phyloP scores from a whole-genome alignment of 2,113 vertebrate genomes.

The Acrocephalus kingi region DNA sequence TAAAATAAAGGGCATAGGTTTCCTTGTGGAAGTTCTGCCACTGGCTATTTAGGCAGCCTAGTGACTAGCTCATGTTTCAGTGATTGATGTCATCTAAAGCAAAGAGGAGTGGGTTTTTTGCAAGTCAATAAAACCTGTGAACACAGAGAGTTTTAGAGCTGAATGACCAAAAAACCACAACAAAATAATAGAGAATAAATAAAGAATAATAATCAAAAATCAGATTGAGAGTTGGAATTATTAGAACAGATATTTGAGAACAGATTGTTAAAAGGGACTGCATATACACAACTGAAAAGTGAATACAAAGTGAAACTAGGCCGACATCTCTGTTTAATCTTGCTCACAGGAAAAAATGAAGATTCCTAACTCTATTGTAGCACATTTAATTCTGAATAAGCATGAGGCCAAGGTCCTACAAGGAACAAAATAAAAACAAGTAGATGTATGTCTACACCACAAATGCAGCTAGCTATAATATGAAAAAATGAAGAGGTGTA shows the following conservation, averaged over 20 bases:
- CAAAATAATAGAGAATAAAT: background rate
- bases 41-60: background rate
- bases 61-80: background rate
- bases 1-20: background rate
- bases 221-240: background rate
- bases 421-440: background rate
- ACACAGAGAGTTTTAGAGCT: background rate
- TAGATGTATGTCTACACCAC: rapidly evolving
- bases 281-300: background rate
- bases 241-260: background rate
- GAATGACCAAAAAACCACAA: background rate
- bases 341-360: background rate
- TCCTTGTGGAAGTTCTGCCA: background rate
- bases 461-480: background rate
- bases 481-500: background rate
- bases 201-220: background rate
- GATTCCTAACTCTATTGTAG: background rate
- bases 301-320: background rate
- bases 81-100: background rate
- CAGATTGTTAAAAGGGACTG: background rate
- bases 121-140: background rate
- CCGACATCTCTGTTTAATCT: background rate
- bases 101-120: background rate
- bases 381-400: background rate
- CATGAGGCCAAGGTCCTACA: background rate